phyloP scores from a whole-genome alignment of 2,113 vertebrate genomes.

The Prochilodus magdalenae region DNA sequence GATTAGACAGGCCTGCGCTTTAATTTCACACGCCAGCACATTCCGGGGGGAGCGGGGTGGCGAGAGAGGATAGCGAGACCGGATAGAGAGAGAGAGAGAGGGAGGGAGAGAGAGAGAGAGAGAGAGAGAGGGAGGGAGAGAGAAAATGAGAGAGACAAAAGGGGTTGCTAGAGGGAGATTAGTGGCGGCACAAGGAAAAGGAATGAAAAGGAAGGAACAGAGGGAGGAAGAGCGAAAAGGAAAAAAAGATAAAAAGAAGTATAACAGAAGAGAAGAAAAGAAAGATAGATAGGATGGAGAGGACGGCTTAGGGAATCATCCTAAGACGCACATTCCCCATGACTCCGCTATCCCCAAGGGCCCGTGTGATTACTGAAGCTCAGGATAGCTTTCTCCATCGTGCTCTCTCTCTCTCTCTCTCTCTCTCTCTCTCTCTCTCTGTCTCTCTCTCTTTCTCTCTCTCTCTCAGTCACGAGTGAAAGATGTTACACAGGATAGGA shows the following conservation, averaged over 20 bases:
- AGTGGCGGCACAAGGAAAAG: slow-evolving; percentile 8
- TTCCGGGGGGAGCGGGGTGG: slow-evolving; percentile 54
- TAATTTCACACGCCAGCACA: slow-evolving; percentile 81
- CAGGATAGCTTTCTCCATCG: too few relatives aligned
- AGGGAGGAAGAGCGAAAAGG: neutral
- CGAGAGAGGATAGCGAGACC: slow-evolving; percentile 58
- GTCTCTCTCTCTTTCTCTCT: neutral
- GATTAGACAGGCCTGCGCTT: slow-evolving; percentile 77
- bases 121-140: too few relatives aligned
- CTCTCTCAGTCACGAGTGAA: slow-evolving; percentile 18
- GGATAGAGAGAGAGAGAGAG: slow-evolving; percentile 27
- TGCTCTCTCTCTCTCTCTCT: neutral
- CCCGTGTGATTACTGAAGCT: slow-evolving; percentile 48
- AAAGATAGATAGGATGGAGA: neutral
- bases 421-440: neutral
- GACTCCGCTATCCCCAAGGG: slow-evolving; percentile 17
- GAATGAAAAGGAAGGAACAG: neutral
- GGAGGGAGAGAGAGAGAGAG: slow-evolving; percentile 29
- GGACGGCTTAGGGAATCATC: slow-evolving; percentile 20
- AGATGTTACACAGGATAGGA: slow-evolving; percentile 49
- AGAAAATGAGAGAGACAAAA: neutral
- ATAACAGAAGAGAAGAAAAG: neutral
- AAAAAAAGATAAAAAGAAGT: slow-evolving; percentile 43
- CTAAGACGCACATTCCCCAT: slow-evolving; percentile 18
- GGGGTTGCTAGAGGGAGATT: slow-evolving; percentile 34